Evolutionary conservation across 2,888 invertebrate genomes (phyloP).

Genomic region (Junonia oenone): DNA sequence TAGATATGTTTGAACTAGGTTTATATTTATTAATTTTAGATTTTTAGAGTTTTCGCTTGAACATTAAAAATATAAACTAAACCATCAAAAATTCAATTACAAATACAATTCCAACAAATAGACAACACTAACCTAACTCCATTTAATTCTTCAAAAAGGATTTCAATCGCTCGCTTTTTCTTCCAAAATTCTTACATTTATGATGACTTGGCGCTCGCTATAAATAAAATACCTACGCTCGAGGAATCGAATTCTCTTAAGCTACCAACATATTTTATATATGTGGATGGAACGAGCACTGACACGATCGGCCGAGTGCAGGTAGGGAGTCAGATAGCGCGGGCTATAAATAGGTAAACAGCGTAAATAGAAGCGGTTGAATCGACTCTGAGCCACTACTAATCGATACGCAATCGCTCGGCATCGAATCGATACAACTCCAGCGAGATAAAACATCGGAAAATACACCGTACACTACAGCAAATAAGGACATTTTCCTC

Average conservation of each 20-base stretch:
- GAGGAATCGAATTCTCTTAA: conserved; percentile 9
- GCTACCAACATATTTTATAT: conserved; percentile 12
- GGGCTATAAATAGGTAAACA: conserved; percentile 77
- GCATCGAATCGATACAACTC: conserved; percentile 40
- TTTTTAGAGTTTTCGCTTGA: too few relatives aligned
- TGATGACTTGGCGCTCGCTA: conserved; percentile 12
- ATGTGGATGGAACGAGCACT: conserved; percentile 29
- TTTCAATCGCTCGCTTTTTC: conserved; percentile 8
- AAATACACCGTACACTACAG: conserved; percentile 31
- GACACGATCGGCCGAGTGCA: conserved; percentile 47
- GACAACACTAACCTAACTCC: neutral
- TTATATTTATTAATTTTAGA: too few relatives aligned
- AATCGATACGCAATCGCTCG: conserved; percentile 62
- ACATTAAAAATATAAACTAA: too few relatives aligned
- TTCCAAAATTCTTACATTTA: conserved; percentile 15
- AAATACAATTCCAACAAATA: neutral
- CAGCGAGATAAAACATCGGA: conserved; percentile 27
- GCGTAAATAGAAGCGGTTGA: conserved; percentile 75
- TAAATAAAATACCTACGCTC: conserved; percentile 18
- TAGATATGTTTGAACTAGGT: too few relatives aligned
- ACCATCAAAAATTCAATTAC: too few relatives aligned
- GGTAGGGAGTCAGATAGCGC: conserved; percentile 65
- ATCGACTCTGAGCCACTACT: conserved; percentile 67
- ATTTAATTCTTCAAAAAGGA: neutral
- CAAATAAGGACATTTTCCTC: conserved; percentile 22